Base-by-base conservation (phyloP, 2,113 vertebrate genomes). In the Irena cyanogastra region DNA sequence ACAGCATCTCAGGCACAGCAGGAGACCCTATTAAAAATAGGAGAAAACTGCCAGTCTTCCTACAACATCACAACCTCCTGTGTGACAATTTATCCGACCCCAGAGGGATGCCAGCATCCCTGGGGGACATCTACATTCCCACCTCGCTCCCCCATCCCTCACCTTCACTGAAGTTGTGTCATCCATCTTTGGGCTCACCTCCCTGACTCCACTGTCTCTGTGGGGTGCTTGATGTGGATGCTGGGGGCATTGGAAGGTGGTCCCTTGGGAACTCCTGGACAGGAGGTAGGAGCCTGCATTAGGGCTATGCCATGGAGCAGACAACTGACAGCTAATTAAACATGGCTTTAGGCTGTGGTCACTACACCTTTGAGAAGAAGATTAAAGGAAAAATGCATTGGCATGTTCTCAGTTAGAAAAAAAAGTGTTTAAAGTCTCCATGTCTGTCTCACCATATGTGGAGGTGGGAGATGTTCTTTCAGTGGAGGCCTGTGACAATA, bases 211-310 rank as follows among this genome's bases (percentile, higher is more conserved):
- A 4, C 16, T 49, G 24, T 37, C 33, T 50, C 68, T n/a, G 0
- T 0, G 0, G 23, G 27, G 13, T 31, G 10, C 9, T 2, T 5
- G 4, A 11, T 57, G 35, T 5, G 4, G 57, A 35, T 37, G 13
- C 71, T 64, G 60, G 21, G 21, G n/a, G 3, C 47, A 39, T 26
- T 54, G 75, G 39, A 49, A 72, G 28, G 23, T 7, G 8, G 8
- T 50, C 21, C 19, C 31, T 52, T 8, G 11, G 49, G 45, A 83
- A 59, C 56, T 69, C 35, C 61, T 41, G 11, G 31, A 26, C 4
- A 1, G 21, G 6, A 30, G 10, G 13, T 49, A 31, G 33, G 17
- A 74, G 11, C 31, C 27, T 64, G 30, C 17, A 33, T 71, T 50
- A 39, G 71, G 47, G 63, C 57, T 68, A 2, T 13, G 22, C 47